These are phyloP conservation scores for Nasonia vitripennis DNA, from an alignment of 1,140 invertebrate species.

Conservation along the genomic window DNA sequence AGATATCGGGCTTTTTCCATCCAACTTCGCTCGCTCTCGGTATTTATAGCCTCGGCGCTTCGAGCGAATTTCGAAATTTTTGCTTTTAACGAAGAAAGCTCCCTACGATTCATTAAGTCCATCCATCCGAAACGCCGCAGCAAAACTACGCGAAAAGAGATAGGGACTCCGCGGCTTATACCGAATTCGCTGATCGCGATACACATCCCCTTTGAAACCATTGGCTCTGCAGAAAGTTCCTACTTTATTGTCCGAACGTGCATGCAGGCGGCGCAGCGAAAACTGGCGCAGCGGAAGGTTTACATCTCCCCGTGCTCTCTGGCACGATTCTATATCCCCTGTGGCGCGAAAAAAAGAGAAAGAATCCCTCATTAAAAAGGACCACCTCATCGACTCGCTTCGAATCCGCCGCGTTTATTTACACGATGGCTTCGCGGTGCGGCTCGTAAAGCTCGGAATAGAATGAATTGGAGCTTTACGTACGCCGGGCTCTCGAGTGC, in stretches of 20 bases:
- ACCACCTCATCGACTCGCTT: neutral
- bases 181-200: neutral
- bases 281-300: neutral
- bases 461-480: constrained; percentile 33
- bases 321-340: neutral
- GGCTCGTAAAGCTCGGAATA: constrained; percentile 36
- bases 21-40: neutral
- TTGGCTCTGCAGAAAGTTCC: constrained; percentile 17
- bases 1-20: neutral
- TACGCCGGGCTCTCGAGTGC: neutral
- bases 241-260: constrained; percentile 13
- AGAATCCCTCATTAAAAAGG: neutral
- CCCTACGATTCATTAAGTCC: no score
- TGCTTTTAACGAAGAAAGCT: no score
- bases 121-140: neutral
- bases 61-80: no score
- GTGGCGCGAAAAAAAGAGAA: neutral
- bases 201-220: neutral
- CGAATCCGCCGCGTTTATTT: constrained; percentile 26
- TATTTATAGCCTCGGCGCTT: neutral
- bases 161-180: neutral
- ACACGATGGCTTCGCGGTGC: neutral
- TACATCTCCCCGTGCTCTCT: neutral
- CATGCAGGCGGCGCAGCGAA: neutral
- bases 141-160: neutral